These are phyloP conservation scores for Atta cephalotes DNA, from an alignment of 1,140 invertebrate species.

Conservation along the genomic window DNA sequence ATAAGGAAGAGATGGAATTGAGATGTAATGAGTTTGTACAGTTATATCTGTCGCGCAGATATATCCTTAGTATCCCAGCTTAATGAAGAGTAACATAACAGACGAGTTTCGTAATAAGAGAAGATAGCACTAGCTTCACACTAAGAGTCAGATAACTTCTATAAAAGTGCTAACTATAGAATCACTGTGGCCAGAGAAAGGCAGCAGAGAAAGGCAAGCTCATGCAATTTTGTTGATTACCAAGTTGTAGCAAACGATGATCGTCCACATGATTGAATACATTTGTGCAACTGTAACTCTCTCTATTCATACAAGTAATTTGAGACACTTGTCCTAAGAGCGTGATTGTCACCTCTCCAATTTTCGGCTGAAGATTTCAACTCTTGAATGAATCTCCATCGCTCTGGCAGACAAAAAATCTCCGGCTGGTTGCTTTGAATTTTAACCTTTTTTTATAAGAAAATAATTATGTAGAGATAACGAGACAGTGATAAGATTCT, in stretches of 20 bases:
- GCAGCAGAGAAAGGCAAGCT: neutral
- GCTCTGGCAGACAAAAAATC: too few relatives aligned
- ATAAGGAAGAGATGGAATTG: slow-evolving; percentile 4
- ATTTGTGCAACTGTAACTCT: neutral
- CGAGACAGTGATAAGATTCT: too few relatives aligned
- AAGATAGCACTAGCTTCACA: neutral
- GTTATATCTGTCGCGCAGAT: slow-evolving; percentile 33
- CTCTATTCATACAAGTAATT: neutral
- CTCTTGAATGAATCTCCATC: too few relatives aligned
- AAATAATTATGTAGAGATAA: too few relatives aligned
- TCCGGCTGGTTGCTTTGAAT: too few relatives aligned
- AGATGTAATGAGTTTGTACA: neutral
- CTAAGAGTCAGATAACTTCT: neutral
- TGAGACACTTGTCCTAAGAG: neutral
- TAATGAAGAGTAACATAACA: slow-evolving; percentile 15
- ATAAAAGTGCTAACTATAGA: neutral
- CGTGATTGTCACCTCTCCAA: too few relatives aligned
- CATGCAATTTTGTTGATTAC: neutral
- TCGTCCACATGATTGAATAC: neutral
- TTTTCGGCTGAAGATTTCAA: too few relatives aligned
- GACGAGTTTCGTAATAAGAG: slow-evolving; percentile 5
- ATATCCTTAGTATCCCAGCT: neutral
- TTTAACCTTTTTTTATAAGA: too few relatives aligned
- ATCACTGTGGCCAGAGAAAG: neutral
- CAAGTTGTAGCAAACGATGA: neutral